Evolutionary conservation across 2,888 invertebrate genomes (phyloP).

Genomic region (Amphipyra berbera): DNA sequence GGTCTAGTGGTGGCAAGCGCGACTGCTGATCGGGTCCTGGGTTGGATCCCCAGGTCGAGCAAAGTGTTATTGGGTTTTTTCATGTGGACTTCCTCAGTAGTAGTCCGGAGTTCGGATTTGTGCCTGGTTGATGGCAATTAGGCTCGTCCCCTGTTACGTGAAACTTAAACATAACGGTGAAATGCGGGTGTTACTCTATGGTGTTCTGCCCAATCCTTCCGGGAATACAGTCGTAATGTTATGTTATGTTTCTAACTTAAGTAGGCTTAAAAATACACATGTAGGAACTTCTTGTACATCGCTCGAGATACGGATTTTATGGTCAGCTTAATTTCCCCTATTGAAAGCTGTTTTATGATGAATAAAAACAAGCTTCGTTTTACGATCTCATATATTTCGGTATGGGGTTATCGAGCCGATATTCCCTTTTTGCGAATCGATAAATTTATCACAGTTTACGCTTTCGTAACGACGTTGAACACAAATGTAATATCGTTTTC

Average conservation of each 20-base stretch:
- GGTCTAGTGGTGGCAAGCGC: no score
- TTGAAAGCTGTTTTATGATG: constrained; percentile 73
- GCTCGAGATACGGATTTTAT: constrained; percentile 64
- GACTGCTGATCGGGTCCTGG: no score
- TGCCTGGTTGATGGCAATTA: no score
- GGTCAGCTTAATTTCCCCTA: constrained; percentile 74
- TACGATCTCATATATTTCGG: constrained; percentile 73
- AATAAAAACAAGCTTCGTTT: constrained; percentile 73
- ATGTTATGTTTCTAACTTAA: constrained; percentile 2
- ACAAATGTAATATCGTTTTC: constrained; percentile 31
- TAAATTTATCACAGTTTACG: constrained; percentile 58
- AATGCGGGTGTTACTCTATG: no score
- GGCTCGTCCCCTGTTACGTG: no score
- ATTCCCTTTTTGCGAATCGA: constrained; percentile 62
- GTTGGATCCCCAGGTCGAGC: no score
- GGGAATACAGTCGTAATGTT: no score
- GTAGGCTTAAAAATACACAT: constrained; percentile 38
- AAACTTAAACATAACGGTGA: no score
- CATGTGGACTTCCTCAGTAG: no score
- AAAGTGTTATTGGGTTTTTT: no score
- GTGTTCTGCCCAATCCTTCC: no score
- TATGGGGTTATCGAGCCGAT: constrained; percentile 65
- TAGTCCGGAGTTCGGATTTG: no score
- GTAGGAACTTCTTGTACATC: constrained; percentile 46
- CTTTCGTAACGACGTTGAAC: constrained; percentile 41